Evolutionary conservation across 2,888 invertebrate genomes (phyloP), one percentile per base, ranked within the genome.

Genomic region (Melieria omissa): DNA sequence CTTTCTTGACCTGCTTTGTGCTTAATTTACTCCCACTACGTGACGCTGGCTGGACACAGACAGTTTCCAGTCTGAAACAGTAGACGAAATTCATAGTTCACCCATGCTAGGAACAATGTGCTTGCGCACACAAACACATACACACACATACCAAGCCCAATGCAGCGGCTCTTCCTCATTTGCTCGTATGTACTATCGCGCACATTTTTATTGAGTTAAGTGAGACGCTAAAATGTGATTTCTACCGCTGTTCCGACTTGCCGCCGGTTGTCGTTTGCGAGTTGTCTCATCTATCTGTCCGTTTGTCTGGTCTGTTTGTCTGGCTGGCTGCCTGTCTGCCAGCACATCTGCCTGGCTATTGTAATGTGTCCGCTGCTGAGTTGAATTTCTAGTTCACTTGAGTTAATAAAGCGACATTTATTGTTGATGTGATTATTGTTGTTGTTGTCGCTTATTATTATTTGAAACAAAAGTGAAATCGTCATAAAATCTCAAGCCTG

Each of bases 371-470:
- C 29, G 29, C 29, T 29, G 29, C 29, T 29, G 3, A 71, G 60
- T 69, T 62, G 58, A 71, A 75, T 71, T 74, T 72, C 45, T 66
- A 69, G 66, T 74, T 75, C 69, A 75, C 71, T 75, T 74, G 73
- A 74, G 65, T 74, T 74, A 73, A 75, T 75, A 74, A 74, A 73
- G 66, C 49, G 54, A 68, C 16, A 68, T 71, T 74, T 73, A 65
- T 65, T 41, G 54, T 65, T 55, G 42, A 29, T 42, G 55, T n/a
- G 12, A 52, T 52, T 52, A 8, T 52, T 64, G 45, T 64, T 62
- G 64, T 68, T 68, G 63, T 66, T 62, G 16, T 41, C 14, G 46
- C 12, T 29, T 58, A n/a, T 67, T 45, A 46, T 52, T 29, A 49
- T 10, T 46, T 47, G 12, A 63, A 63, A 63, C 42, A 64, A 64